Percentiles rank a stretch among this genome's conserved stretches.
Evolutionary conservation across 2,888 invertebrate species (phyloP).

Genomic region (Atethmia centrago): DNA sequence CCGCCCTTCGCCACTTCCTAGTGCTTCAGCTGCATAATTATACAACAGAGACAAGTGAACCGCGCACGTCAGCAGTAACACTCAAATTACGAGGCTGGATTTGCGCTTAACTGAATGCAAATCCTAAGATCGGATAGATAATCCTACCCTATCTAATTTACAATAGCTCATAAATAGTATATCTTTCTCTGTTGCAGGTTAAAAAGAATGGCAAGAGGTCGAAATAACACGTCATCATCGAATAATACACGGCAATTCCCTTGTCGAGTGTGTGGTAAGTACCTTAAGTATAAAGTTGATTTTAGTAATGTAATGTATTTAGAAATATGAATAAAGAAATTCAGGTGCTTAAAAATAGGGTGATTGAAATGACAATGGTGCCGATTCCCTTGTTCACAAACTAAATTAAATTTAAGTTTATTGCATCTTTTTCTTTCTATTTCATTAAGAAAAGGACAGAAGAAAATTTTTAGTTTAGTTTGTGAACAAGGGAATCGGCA

Average conservation of each 20-base stretch:
- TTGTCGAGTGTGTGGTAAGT: constrained; percentile 94
- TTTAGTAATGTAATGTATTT: too few species aligned
- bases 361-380: too few species aligned
- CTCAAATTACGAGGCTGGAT: not conserved
- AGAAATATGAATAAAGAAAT: too few species aligned
- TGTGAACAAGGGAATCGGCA: too few species aligned
- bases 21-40: not conserved
- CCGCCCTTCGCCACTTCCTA: not conserved
- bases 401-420: too few species aligned
- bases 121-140: too few species aligned
- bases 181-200: constrained; percentile 76
- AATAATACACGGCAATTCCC: constrained; percentile 92
- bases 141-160: not conserved
- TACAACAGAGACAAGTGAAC: not conserved
- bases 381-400: too few species aligned
- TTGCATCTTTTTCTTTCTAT: too few species aligned
- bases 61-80: not conserved
- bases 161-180: not conserved
- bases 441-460: too few species aligned
- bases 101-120: not conserved
- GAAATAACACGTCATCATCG: constrained; percentile 77
- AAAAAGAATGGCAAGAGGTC: constrained; percentile 80
- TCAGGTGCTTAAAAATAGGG: too few species aligned
- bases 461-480: too few species aligned
- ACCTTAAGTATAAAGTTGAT: too few species aligned